phyloP scores from a whole-genome alignment of 2,113 vertebrate species.

The Mustelus asterias region DNA sequence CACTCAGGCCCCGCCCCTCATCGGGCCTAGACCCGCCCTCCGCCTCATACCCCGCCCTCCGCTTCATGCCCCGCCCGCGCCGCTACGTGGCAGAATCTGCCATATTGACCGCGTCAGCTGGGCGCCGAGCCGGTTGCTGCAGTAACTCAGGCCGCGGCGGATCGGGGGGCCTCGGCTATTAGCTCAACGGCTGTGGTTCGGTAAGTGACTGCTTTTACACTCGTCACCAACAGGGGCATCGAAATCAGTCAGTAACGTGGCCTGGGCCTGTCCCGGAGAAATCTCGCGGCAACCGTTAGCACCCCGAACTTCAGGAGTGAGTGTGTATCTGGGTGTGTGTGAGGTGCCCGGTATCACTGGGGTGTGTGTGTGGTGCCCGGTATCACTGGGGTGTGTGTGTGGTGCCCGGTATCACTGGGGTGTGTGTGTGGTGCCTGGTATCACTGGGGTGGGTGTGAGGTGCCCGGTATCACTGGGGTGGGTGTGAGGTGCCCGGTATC shows the following conservation, averaged over 20 bases:
- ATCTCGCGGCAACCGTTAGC: background rate
- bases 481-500: too few relatives aligned
- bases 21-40: too few relatives aligned
- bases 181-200: background rate
- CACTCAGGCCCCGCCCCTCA: too few relatives aligned
- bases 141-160: background rate
- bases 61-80: background rate
- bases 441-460: too few relatives aligned
- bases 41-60: too few relatives aligned
- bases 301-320: background rate
- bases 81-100: constrained; percentile 24
- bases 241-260: too few relatives aligned
- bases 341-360: background rate
- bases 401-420: background rate
- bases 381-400: too few relatives aligned
- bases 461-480: too few relatives aligned
- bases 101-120: constrained; percentile 28
- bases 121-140: background rate
- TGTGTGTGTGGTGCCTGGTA: too few relatives aligned
- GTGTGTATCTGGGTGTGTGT: background rate
- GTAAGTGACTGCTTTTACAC: background rate
- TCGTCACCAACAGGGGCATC: too few relatives aligned
- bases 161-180: background rate
- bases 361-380: background rate
- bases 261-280: background rate